Conservation (phyloP, 2,113 vertebrate species). For the Pollachius pollachius region DNA sequence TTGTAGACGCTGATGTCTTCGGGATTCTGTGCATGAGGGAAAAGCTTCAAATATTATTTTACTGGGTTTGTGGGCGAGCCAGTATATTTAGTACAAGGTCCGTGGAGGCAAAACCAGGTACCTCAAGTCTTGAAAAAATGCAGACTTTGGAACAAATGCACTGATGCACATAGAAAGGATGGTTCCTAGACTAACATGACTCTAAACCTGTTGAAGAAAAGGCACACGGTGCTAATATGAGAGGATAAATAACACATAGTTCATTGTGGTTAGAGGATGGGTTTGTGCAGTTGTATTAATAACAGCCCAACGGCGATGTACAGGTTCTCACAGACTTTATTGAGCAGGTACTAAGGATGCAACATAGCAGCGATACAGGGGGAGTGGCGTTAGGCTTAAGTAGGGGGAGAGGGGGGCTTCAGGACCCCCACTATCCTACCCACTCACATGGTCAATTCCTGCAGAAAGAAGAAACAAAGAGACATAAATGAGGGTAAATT, state of each 20-base stretch:
- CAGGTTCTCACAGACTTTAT: constrained; percentile 63
- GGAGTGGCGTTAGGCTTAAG: constrained; percentile 60
- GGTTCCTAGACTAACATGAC: not conserved
- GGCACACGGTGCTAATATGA: too few relatives aligned
- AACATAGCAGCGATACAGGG: constrained; percentile 78
- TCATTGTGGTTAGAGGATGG: not conserved
- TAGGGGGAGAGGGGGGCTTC: constrained; percentile 50
- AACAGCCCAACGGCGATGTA: too few relatives aligned
- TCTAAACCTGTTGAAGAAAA: not conserved
- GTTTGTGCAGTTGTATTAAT: too few relatives aligned
- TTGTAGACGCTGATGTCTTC: too few relatives aligned
- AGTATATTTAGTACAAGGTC: too few relatives aligned
- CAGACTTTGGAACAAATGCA: too few relatives aligned
- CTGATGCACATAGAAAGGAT: too few relatives aligned
- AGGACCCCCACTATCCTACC: constrained; percentile 25
- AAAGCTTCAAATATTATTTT: too few relatives aligned
- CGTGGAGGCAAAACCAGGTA: too few relatives aligned
- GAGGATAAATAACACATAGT: not conserved
- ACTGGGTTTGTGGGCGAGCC: too few relatives aligned
- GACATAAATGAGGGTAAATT: constrained; percentile 6
- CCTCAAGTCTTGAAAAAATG: too few relatives aligned
- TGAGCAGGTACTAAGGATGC: constrained; percentile 72
- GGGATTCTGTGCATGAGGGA: too few relatives aligned
- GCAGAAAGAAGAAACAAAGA: not conserved
- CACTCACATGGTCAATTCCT: constrained; percentile 81